phyloP scores from a whole-genome alignment of 2,113 vertebrate genomes.

The Holacanthus passer region DNA sequence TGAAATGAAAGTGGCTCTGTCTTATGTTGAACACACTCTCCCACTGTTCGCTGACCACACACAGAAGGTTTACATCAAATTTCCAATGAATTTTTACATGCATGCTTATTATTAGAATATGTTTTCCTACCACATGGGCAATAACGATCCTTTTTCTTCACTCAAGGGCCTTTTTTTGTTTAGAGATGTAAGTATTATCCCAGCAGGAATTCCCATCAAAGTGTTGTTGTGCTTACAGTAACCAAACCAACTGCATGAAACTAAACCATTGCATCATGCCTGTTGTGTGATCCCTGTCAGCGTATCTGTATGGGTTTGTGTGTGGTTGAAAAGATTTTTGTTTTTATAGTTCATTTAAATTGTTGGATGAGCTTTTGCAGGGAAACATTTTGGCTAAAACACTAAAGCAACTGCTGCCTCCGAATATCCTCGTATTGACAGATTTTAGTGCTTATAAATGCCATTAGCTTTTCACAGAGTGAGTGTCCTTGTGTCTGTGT shows the following conservation, averaged over 20 bases:
- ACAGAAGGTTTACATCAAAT: slow-evolving; percentile 40
- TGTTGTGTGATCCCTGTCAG: slow-evolving; percentile 50
- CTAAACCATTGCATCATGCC: slow-evolving; percentile 50
- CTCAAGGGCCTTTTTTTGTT: slow-evolving; percentile 61
- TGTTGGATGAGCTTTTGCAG: slow-evolving; percentile 27
- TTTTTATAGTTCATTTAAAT: slow-evolving; percentile 25
- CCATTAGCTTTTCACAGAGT: slow-evolving; percentile 43
- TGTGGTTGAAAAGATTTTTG: slow-evolving; percentile 24
- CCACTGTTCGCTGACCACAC: slow-evolving; percentile 64
- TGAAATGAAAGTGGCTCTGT: slow-evolving; percentile 78
- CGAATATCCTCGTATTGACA: slow-evolving; percentile 38
- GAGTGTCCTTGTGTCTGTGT: slow-evolving; percentile 76
- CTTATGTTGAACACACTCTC: slow-evolving; percentile 60
- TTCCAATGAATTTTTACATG: slow-evolving; percentile 35
- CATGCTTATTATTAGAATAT: slow-evolving; percentile 45
- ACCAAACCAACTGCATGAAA: slow-evolving; percentile 66
- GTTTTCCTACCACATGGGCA: slow-evolving; percentile 57
- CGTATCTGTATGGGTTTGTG: slow-evolving; percentile 33
- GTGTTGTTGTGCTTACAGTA: slow-evolving; percentile 46
- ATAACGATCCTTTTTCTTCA: slow-evolving; percentile 64
- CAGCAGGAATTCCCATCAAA: slow-evolving; percentile 31
- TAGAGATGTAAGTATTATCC: slow-evolving; percentile 73
- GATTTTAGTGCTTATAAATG: slow-evolving; percentile 44
- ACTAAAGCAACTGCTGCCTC: slow-evolving; percentile 27
- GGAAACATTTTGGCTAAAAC: slow-evolving; percentile 24